phyloP scores from a whole-genome alignment of 2,113 vertebrate genomes.

The Crotophaga sulcirostris region DNA sequence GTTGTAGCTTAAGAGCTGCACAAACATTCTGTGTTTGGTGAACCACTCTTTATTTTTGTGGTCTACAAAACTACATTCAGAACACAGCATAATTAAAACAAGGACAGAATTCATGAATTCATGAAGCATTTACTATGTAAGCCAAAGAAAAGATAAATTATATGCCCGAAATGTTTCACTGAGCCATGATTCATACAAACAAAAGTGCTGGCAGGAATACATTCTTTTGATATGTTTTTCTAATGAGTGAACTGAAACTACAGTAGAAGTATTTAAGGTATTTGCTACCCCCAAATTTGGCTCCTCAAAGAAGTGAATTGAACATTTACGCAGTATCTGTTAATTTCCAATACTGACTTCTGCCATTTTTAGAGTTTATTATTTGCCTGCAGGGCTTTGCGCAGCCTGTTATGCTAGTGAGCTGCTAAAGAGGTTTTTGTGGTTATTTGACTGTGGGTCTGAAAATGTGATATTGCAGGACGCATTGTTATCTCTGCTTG shows the following conservation, averaged over 20 bases:
- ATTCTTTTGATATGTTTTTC: constrained; percentile 35
- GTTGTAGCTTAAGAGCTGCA: constrained; percentile 65
- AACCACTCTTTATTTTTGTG: constrained; percentile 79
- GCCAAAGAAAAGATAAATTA: constrained; percentile 83
- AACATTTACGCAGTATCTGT: neutral
- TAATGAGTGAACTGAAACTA: constrained; percentile 44
- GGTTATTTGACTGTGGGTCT: neutral
- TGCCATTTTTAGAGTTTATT: neutral
- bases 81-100: constrained; percentile 80
- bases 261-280: constrained; percentile 53
- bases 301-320: neutral
- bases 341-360: neutral
- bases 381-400: neutral
- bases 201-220: constrained; percentile 63
- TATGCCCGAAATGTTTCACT: constrained; percentile 76
- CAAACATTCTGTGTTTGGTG: constrained; percentile 80
- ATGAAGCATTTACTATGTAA: constrained; percentile 76
- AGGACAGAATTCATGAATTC: constrained; percentile 80
- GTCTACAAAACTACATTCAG: constrained; percentile 82
- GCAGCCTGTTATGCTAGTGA: neutral
- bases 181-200: constrained; percentile 71
- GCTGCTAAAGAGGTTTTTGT: neutral
- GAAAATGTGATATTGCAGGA: neutral
- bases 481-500: neutral
- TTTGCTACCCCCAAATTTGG: constrained; percentile 16